phyloP scores from a whole-genome alignment of 2,888 invertebrate genomes.

The Sesia apiformis region DNA sequence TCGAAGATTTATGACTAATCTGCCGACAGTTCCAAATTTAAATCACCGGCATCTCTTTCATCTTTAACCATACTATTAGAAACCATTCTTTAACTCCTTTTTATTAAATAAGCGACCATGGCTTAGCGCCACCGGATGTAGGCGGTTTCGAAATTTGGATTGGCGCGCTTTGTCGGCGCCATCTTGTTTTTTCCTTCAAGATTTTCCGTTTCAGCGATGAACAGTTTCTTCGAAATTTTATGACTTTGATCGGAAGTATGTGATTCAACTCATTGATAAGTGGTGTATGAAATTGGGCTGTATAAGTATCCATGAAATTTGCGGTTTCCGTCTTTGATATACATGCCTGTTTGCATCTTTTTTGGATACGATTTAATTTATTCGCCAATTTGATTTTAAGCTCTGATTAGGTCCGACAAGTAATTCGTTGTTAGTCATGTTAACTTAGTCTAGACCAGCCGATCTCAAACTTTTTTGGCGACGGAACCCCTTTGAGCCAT shows the following conservation, averaged over 20 bases:
- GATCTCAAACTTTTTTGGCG: too few relatives aligned
- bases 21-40: constrained; percentile 11
- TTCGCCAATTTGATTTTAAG: too few relatives aligned
- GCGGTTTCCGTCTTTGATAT: too few relatives aligned
- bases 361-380: too few relatives aligned
- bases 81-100: constrained; percentile 37
- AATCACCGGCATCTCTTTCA: constrained; percentile 32
- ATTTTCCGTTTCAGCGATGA: constrained; percentile 31
- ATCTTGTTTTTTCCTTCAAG: constrained; percentile 15
- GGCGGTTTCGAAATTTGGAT: constrained; percentile 26
- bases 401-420: too few relatives aligned
- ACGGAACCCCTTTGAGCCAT: too few relatives aligned
- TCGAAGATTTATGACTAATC: constrained; percentile 28
- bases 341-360: too few relatives aligned
- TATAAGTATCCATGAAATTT: too few relatives aligned
- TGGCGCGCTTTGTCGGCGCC: constrained; percentile 17
- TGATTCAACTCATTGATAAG: background rate
- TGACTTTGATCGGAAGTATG: background rate
- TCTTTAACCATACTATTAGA: constrained; percentile 32
- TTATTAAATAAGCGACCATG: constrained; percentile 17
- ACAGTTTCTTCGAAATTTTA: constrained; percentile 9
- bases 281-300: too few relatives aligned
- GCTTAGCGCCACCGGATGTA: constrained; percentile 55
- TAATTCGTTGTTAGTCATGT: too few relatives aligned
- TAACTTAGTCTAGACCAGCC: too few relatives aligned